Base-by-base conservation (phyloP, 2,888 invertebrate genomes). In the Thereva nobilitata region DNA sequence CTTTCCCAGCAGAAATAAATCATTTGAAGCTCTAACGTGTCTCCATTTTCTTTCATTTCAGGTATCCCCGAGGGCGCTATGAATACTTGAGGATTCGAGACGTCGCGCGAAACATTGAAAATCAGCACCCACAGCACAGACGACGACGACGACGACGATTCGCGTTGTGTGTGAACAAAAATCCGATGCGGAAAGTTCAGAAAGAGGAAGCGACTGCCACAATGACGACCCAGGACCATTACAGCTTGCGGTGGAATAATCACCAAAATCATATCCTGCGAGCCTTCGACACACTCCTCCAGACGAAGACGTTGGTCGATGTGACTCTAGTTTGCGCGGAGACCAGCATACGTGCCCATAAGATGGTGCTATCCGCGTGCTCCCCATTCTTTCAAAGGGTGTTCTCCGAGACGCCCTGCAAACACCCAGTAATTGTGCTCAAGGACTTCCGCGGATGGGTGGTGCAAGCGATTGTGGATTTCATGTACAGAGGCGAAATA, bases 401-500 rank as follows among this genome's bases (percentile, higher is more conserved):
- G 78, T 92, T 95, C 79, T 88, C 90, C 75, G 94, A 95, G 78
- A 93, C 93, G 75, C 94, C 94, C 65, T 94, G 94, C 85, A 93
- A 94, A 80, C 95, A 95, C 79, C 95, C 95, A 49, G 92, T 95
- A 73, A 93, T 95, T 77, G 93, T 95, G 73, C 83, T 95, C 70
- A 94, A 94, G 80, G 94, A 95, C 83, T 92, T 93, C 79, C 87
- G 88, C 75, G 92, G 90, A 72, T 91, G 92, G 88, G 93, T 94
- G 76, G 89, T 95, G 70, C 91, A 92, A 75, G 92, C 93, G 42
- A 90, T 95, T 69, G 90, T 95, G 70, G 92, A 93, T 82, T 95
- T 95, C 77, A 95, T 95, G 93, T 95, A 95, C 82, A 90, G 92
- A 73, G 95, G 95, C 45, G 93, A 95, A 83, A 93, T 95, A 73